These are phyloP conservation scores for Steinernema hermaphroditum DNA, from an alignment of 2,888 invertebrate species.

Conservation along the genomic window DNA sequence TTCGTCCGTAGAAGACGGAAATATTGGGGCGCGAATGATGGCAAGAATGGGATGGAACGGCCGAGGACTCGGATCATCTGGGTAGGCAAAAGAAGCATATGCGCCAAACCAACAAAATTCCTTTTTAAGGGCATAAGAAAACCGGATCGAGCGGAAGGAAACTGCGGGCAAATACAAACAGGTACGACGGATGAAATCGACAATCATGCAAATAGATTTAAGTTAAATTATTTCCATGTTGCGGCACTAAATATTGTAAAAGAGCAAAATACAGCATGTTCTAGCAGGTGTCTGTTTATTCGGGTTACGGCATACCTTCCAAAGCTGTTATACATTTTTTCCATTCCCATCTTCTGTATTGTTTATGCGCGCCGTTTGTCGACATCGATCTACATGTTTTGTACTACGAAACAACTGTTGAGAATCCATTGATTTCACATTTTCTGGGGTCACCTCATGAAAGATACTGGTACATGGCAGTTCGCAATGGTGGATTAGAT, in stretches of 20 bases:
- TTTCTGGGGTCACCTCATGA: neutral
- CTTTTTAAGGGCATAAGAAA: conserved; percentile 23
- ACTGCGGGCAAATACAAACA: no score
- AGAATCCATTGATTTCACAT: neutral
- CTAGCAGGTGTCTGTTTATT: no score
- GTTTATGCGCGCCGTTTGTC: neutral
- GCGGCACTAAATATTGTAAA: no score
- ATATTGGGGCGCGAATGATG: conserved; percentile 94
- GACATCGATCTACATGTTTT: neutral
- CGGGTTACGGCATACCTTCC: neutral
- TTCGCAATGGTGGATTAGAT: no score
- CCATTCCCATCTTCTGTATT: no score
- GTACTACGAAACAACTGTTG: neutral
- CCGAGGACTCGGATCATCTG: conserved; percentile 86
- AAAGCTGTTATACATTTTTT: no score
- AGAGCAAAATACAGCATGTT: neutral
- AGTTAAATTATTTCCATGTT: no score
- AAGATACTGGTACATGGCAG: neutral
- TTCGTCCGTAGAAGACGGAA: conserved; percentile 72
- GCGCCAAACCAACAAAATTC: neutral
- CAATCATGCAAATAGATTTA: neutral
- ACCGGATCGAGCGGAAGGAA: conserved; percentile 79
- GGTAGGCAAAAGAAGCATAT: conserved; percentile 67
- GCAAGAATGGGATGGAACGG: conserved; percentile 98
- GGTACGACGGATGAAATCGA: no score